Conservation (phyloP, 2,113 vertebrate genomes). For the Chloropsis hardwickii region DNA sequence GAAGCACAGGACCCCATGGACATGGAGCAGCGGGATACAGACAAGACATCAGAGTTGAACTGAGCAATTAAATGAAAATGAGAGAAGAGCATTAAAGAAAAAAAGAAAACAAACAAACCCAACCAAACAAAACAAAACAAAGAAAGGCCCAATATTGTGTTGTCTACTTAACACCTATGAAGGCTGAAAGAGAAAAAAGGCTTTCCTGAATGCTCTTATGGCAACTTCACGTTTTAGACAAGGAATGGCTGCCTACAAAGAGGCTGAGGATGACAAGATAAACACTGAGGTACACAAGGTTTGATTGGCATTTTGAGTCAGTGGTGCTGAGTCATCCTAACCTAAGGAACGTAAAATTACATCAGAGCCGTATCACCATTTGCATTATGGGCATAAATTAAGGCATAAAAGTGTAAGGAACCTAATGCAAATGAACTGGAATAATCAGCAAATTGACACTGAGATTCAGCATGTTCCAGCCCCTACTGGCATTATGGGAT, state of each 20-base stretch:
- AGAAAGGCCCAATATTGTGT: not conserved
- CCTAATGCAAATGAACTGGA: not conserved
- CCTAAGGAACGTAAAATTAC: not conserved
- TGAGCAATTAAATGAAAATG: not conserved
- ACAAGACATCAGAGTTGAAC: not conserved
- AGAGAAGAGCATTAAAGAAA: not conserved
- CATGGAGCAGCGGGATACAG: fast-evolving
- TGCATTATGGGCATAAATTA: not conserved
- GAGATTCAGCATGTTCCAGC: fast-evolving
- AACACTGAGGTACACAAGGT: not conserved
- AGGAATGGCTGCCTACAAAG: not conserved
- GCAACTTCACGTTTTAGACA: not conserved
- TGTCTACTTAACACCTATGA: not conserved
- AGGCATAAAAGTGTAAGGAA: not conserved
- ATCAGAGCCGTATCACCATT: not conserved
- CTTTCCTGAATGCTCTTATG: not conserved
- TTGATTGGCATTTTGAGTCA: not conserved
- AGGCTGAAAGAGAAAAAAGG: not conserved
- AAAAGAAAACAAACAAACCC: too few species aligned
- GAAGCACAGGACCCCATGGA: not conserved
- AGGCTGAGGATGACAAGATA: fast-evolving
- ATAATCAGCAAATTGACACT: not conserved
- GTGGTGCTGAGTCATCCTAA: not conserved
- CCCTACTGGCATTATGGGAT: not conserved
- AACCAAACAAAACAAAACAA: too few species aligned